These are phyloP conservation scores for Trichogramma dendrolimi DNA, from an alignment of 2,888 invertebrate species.

Conservation along the genomic window DNA sequence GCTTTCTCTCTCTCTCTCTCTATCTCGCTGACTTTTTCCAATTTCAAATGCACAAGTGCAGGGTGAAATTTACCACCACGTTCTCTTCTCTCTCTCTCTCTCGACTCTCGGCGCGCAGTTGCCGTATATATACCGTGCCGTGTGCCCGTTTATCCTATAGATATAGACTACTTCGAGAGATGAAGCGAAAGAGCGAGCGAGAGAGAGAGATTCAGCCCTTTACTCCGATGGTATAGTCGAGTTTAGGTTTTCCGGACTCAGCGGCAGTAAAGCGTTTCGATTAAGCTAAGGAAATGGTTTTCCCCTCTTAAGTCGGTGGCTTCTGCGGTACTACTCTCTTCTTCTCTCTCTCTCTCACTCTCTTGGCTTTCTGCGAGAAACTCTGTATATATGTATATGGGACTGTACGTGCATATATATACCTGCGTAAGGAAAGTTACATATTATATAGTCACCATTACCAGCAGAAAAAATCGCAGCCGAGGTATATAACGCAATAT, in stretches of 20 bases:
- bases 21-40: slow-evolving; percentile 16
- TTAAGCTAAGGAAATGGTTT: slow-evolving; percentile 49
- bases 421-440: too few species aligned
- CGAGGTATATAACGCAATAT: too few species aligned
- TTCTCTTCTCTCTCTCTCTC: too few species aligned
- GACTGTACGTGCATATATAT: too few species aligned
- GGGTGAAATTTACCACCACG: slow-evolving; percentile 13
- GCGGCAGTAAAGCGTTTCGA: slow-evolving; percentile 41
- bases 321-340: background rate
- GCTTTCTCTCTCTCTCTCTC: background rate
- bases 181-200: slow-evolving; percentile 15
- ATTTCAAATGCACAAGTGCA: slow-evolving; percentile 24
- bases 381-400: too few species aligned
- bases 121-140: too few species aligned
- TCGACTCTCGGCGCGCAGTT: too few species aligned
- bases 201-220: background rate
- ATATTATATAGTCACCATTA: too few species aligned
- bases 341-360: background rate
- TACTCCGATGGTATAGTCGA: slow-evolving; percentile 4
- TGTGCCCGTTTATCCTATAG: too few species aligned
- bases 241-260: slow-evolving; percentile 33
- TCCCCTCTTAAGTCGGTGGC: slow-evolving; percentile 25
- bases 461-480: too few species aligned
- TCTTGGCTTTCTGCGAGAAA: too few species aligned
- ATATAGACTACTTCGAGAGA: slow-evolving; percentile 1